phyloP scores from a whole-genome alignment of 2,888 invertebrate genomes.

The Candidula unifasciata region DNA sequence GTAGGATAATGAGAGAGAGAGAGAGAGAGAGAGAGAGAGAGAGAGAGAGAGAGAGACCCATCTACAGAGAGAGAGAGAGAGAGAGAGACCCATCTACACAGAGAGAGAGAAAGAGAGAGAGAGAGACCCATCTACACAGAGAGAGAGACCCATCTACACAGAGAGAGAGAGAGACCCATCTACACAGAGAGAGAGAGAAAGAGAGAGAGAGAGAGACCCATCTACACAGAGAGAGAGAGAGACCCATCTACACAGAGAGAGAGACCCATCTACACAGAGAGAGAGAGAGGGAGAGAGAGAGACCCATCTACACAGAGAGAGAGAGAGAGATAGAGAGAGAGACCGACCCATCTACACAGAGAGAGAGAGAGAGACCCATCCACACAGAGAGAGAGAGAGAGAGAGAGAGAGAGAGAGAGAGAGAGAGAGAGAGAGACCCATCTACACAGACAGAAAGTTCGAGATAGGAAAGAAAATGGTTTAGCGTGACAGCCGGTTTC shows the following conservation, averaged over 20 bases:
- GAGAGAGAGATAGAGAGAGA: background rate
- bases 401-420: background rate
- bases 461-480: background rate
- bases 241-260: background rate
- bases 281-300: background rate
- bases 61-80: background rate
- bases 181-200: background rate
- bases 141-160: background rate
- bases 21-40: constrained; percentile 10
- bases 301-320: no score
- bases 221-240: background rate
- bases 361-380: background rate
- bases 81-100: background rate
- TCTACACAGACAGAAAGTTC: background rate
- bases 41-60: background rate
- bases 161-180: background rate
- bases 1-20: background rate
- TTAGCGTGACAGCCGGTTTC: no score
- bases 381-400: background rate
- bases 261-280: background rate
- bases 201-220: background rate
- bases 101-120: background rate
- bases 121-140: no score
- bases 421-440: background rate
- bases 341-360: background rate